Percentiles rank a stretch among this genome's conserved stretches.
Conservation (phyloP, 2,797 vertebrate species). For the Danio choprae region DNA sequence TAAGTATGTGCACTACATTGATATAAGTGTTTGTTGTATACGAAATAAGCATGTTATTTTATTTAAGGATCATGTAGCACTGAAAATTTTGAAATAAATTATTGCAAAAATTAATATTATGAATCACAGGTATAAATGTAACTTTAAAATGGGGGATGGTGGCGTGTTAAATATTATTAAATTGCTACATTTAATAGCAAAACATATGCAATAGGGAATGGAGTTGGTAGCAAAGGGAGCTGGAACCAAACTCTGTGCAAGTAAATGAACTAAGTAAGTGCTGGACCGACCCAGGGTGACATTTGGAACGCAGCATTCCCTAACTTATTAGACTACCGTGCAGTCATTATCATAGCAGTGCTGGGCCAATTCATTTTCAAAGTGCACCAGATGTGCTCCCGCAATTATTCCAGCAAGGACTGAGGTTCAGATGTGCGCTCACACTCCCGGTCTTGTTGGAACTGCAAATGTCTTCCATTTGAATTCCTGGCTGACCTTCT, state of each 20-base stretch:
- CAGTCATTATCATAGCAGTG: slow-evolving; percentile 75
- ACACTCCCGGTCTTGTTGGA: slow-evolving; percentile 75
- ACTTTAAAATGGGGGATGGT: too few species aligned
- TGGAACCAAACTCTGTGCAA: slow-evolving; percentile 69
- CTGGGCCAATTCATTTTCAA: slow-evolving; percentile 78
- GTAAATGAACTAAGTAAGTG: slow-evolving; percentile 60
- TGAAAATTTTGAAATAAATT: too few species aligned
- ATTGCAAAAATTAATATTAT: too few species aligned
- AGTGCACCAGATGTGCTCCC: slow-evolving; percentile 83
- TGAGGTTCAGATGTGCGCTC: slow-evolving; percentile 73
- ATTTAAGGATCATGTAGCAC: too few species aligned
- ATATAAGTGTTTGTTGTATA: too few species aligned
- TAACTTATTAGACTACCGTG: slow-evolving; percentile 68
- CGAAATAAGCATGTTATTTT: too few species aligned
- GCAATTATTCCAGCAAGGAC: slow-evolving; percentile 81
- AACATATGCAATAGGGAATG: slow-evolving; percentile 16
- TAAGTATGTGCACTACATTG: not conserved
- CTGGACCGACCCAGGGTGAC: slow-evolving; percentile 68
- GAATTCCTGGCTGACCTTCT: slow-evolving; percentile 82
- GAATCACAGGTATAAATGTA: too few species aligned
- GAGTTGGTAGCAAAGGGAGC: slow-evolving; percentile 26
- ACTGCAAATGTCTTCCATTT: slow-evolving; percentile 81
- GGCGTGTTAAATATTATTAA: too few species aligned
- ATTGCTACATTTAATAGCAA: slow-evolving; percentile 6
- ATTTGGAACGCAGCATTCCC: slow-evolving; percentile 76